phyloP scores from a whole-genome alignment of 2,888 invertebrate genomes.

The Drosophila mimica region DNA sequence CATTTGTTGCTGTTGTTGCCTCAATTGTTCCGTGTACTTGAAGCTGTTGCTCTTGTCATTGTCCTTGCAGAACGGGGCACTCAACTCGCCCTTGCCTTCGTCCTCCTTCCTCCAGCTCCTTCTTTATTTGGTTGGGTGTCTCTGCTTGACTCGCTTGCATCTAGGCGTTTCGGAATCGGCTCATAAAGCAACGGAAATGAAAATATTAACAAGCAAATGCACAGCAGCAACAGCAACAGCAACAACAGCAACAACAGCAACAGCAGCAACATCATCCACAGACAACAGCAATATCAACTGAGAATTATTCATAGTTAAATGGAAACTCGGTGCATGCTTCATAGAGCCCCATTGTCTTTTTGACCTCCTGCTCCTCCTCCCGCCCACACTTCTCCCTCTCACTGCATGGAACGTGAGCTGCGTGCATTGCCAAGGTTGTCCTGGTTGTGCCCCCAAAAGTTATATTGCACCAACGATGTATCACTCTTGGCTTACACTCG shows the following conservation, averaged over 20 bases:
- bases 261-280: conserved; percentile 15
- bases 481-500: conserved; percentile 27
- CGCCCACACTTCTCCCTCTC: background rate
- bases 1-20: conserved; percentile 46
- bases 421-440: conserved; percentile 46
- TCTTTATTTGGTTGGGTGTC: conserved; percentile 1
- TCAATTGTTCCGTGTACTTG: conserved; percentile 56
- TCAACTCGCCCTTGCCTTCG: conserved; percentile 51
- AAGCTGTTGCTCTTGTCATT: conserved; percentile 74
- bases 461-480: conserved; percentile 34
- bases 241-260: conserved; percentile 41
- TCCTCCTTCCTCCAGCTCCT: background rate
- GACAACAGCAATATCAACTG: conserved; percentile 10
- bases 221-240: conserved; percentile 51
- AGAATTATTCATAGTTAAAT: conserved; percentile 80
- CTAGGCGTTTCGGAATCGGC: conserved; percentile 75
- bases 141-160: conserved; percentile 26
- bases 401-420: conserved; percentile 17
- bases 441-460: conserved; percentile 27
- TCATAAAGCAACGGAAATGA: conserved; percentile 82
- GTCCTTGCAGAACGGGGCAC: conserved; percentile 70
- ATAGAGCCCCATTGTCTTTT: conserved; percentile 60
- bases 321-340: conserved; percentile 64
- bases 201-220: conserved; percentile 83
- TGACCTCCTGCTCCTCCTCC: conserved; percentile 1